phyloP scores from a whole-genome alignment of 1,140 invertebrate genomes.

The Drosophila bipectinata region DNA sequence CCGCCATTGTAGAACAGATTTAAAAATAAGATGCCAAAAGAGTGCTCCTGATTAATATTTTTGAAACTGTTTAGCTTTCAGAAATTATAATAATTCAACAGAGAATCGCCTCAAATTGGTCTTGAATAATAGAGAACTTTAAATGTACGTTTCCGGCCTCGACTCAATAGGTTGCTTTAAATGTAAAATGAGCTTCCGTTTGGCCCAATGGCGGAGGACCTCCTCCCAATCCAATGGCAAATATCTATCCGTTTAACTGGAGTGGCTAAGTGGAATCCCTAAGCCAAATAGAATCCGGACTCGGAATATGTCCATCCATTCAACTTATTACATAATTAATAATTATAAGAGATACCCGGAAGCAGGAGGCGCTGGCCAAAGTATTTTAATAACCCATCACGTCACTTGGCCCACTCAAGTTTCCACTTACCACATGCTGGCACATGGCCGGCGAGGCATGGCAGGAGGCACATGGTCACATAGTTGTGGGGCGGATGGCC shows the following conservation, averaged over 20 bases:
- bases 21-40: slow-evolving; percentile 5
- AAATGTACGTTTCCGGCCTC: slow-evolving; percentile 31
- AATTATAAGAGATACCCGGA: slow-evolving; percentile 47
- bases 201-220: not conserved
- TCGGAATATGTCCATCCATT: slow-evolving; percentile 56
- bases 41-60: slow-evolving; percentile 4
- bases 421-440: slow-evolving; percentile 34
- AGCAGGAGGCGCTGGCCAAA: slow-evolving; percentile 11
- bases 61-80: not conserved
- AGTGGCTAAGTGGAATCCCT: slow-evolving; percentile 37
- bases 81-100: not conserved
- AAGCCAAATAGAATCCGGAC: slow-evolving; percentile 46
- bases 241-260: slow-evolving; percentile 1
- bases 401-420: slow-evolving; percentile 22
- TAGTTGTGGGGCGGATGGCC: slow-evolving; percentile 7
- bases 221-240: not conserved
- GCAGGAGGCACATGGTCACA: not conserved
- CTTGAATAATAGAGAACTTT: slow-evolving; percentile 27
- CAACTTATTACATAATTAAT: slow-evolving; percentile 76
- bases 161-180: slow-evolving; percentile 14
- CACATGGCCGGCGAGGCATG: slow-evolving; percentile 4
- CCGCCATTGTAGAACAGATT: slow-evolving; percentile 34
- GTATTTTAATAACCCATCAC: slow-evolving; percentile 74
- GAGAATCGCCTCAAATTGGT: slow-evolving; percentile 7
- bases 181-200: slow-evolving; percentile 46